phyloP scores from a whole-genome alignment of 2,888 invertebrate genomes.

The Tenthredo scrophulariae region DNA sequence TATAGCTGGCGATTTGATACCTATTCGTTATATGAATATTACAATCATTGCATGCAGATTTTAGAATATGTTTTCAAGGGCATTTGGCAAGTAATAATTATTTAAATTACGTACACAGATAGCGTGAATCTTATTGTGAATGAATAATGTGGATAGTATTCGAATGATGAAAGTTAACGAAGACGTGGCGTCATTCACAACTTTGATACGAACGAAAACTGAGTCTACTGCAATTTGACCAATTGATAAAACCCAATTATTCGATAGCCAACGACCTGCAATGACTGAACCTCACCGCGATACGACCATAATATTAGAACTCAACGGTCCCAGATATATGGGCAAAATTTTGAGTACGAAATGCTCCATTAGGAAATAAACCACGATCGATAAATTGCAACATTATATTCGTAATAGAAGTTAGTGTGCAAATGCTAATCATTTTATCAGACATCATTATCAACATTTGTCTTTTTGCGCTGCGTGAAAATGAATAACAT shows the following conservation, averaged over 20 bases:
- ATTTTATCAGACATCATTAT: background rate
- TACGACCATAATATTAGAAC: background rate
- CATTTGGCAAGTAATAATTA: background rate
- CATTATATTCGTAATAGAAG: background rate
- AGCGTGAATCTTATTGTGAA: conserved; percentile 14
- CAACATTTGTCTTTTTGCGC: background rate
- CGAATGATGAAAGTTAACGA: conserved; percentile 13
- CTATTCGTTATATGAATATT: background rate
- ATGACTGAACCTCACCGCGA: background rate
- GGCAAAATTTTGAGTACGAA: background rate
- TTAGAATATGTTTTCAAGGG: background rate
- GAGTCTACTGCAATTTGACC: background rate
- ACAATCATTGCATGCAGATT: background rate
- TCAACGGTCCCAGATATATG: background rate
- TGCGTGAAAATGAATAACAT: background rate
- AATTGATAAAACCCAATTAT: background rate
- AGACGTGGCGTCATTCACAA: background rate
- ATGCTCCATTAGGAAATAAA: background rate
- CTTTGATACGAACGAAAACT: background rate
- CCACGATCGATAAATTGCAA: background rate
- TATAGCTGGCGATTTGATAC: background rate
- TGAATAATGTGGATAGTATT: background rate
- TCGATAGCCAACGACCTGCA: conserved; percentile 11
- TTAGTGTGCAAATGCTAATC: background rate
- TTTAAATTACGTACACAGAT: background rate